Base-by-base conservation (phyloP, 2,113 vertebrate genomes). In the Meriones unguiculatus region DNA sequence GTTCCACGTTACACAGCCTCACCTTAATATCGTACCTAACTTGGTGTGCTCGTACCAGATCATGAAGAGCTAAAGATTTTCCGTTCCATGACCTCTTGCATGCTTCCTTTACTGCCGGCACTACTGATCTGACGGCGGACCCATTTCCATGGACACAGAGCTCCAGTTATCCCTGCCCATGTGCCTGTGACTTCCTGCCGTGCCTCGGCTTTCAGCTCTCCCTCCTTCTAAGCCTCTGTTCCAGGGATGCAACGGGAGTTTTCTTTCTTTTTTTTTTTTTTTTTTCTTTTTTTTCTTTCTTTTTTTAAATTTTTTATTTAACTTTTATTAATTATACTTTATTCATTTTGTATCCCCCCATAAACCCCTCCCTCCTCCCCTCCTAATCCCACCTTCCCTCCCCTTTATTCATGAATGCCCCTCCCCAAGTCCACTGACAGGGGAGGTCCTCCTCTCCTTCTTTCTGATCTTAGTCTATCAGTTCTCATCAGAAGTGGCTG, bases 111-210 rank as follows among this genome's bases (percentile, higher is more conserved):
- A 76, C 77, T 96, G 82, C 30, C 22, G 32, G 59, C 65, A 57
- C 11, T 59, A 54, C n/a, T 64, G 13, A 41, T 50, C 38, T 77
- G 41, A 89, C 18, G 9, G 82, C 89, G 7, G 25, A 65, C 14
- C 52, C 12, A 15, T 14, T 15, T 46, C 20, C 18, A 5, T 32
- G 12, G 0, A 59, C 1, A 59, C 9, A 93, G 25, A 62, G 13
- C 20, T 52, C 38, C 38, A 25, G 11, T 30, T 9, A 22, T 4
- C 87, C 28, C 35, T 0, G 7, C 57, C 25, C 22, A 0, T 1
- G 13, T 73, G 2, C 14, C 84, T 87, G 1, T 38, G 65, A 25
- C 9, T 90, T 72, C 3, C 41, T 75, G 15, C 4, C 7, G 24
- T 6, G 22, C n/a, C 84, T 78, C 38, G 3, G 4, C 32, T 82